Percentiles rank a stretch among this genome's conserved stretches.
These are phyloP conservation scores for Callorhinus ursinus DNA, from an alignment of 2,113 vertebrate species.

Conservation along the genomic window DNA sequence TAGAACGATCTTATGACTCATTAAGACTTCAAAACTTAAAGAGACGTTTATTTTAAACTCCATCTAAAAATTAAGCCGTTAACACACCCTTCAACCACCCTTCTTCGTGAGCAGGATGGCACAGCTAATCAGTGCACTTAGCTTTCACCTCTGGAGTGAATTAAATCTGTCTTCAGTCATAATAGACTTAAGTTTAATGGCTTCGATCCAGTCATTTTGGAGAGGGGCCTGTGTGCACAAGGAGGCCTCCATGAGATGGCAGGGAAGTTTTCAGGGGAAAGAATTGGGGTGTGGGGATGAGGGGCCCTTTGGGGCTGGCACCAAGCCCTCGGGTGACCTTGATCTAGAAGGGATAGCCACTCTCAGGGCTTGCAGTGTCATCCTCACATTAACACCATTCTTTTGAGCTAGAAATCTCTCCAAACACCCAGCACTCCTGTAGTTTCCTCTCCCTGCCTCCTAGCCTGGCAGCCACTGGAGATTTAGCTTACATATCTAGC, in stretches of 20 bases:
- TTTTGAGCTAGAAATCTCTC: neutral
- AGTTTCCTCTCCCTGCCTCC: neutral
- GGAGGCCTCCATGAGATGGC: neutral
- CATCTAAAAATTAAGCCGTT: conserved; percentile 50
- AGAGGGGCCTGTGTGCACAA: neutral
- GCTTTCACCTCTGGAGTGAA: conserved; percentile 21
- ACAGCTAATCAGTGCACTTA: conserved; percentile 26
- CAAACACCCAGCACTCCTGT: neutral
- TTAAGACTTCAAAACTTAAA: conserved; percentile 64
- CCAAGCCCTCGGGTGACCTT: neutral
- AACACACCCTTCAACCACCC: conserved; percentile 32
- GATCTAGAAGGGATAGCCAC: neutral
- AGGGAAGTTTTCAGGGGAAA: neutral
- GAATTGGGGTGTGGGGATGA: neutral
- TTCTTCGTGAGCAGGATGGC: neutral
- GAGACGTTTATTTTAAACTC: conserved; percentile 65
- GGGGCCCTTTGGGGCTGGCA: neutral
- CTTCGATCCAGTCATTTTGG: neutral
- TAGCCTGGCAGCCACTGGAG: neutral
- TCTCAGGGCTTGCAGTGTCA: no score
- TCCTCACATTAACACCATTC: neutral
- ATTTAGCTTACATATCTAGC: neutral
- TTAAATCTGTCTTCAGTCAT: conserved; percentile 54
- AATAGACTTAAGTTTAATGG: neutral
- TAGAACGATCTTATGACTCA: conserved; percentile 59